Conservation (phyloP, 2,888 invertebrate genomes). For the Abscondita cerata region DNA sequence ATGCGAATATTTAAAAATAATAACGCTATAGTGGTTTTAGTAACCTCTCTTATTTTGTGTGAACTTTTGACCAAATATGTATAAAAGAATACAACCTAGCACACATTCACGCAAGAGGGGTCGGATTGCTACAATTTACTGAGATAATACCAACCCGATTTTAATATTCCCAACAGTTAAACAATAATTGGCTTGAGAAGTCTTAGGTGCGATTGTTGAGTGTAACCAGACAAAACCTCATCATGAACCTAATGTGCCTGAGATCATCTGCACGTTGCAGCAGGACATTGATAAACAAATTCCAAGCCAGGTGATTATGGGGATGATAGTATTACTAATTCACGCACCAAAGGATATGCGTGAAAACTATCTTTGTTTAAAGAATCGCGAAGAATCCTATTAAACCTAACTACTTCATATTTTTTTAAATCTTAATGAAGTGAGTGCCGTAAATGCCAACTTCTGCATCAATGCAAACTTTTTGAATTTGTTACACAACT, state of each 20-base stretch:
- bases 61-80: constrained; percentile 85
- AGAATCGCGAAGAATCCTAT: constrained; percentile 75
- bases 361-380: constrained; percentile 75
- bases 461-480: constrained; percentile 74
- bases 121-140: constrained; percentile 37
- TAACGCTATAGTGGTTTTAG: constrained; percentile 59
- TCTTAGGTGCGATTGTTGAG: constrained; percentile 61
- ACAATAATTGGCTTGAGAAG: constrained; percentile 82
- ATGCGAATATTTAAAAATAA: constrained; percentile 75
- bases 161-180: constrained; percentile 85
- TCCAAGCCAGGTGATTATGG: constrained; percentile 73
- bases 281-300: constrained; percentile 77
- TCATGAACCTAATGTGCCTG: constrained; percentile 78
- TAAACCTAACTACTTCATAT: constrained; percentile 62
- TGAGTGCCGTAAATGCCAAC: constrained; percentile 77
- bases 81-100: constrained; percentile 77
- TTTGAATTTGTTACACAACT: constrained; percentile 66
- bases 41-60: constrained; percentile 64
- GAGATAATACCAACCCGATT: constrained; percentile 77
- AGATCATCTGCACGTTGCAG: constrained; percentile 78
- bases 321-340: constrained; percentile 71
- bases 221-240: constrained; percentile 67
- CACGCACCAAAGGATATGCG: constrained; percentile 78
- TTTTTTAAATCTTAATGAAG: constrained; percentile 69
- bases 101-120: constrained; percentile 75